Conservation (phyloP, 2,113 vertebrate species). For the Leuciscus idus region DNA sequence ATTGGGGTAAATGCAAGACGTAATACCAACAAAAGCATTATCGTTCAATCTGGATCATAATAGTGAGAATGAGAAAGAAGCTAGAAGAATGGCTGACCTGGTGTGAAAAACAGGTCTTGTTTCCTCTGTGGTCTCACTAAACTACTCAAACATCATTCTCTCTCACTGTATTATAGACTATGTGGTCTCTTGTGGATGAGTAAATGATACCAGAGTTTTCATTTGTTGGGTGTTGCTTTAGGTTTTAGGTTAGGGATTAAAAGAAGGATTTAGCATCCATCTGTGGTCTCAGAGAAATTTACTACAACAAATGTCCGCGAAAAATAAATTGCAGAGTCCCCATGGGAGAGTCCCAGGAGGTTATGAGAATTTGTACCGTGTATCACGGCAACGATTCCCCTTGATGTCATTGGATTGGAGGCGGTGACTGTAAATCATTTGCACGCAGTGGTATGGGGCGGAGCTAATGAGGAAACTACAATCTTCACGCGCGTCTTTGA, state of each 20-base stretch:
- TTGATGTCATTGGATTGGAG: not conserved
- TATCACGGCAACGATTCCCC: too few species aligned
- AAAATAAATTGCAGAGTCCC: not conserved
- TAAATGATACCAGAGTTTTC: not conserved
- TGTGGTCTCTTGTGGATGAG: not conserved
- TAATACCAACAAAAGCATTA: not conserved
- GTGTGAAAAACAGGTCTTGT: not conserved
- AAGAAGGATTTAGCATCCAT: not conserved
- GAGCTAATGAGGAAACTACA: not conserved
- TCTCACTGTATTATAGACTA: not conserved
- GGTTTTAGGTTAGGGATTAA: not conserved
- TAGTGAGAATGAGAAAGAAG: not conserved
- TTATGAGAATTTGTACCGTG: too few species aligned
- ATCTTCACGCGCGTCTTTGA: not conserved
- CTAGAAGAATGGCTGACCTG: not conserved
- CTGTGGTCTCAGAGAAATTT: not conserved
- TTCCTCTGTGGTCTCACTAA: not conserved
- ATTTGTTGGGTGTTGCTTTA: not conserved
- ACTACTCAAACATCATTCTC: not conserved
- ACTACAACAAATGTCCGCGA: not conserved
- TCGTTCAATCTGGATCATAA: not conserved
- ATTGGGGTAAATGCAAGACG: not conserved
- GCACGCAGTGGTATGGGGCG: not conserved
- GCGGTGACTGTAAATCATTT: not conserved
- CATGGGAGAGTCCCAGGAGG: not conserved